A percentile compares a stretch with the other conserved stretches of the same genome.
Evolutionary conservation across 2,888 invertebrate species (phyloP).

Genomic region (Nemotelus nigrinus): DNA sequence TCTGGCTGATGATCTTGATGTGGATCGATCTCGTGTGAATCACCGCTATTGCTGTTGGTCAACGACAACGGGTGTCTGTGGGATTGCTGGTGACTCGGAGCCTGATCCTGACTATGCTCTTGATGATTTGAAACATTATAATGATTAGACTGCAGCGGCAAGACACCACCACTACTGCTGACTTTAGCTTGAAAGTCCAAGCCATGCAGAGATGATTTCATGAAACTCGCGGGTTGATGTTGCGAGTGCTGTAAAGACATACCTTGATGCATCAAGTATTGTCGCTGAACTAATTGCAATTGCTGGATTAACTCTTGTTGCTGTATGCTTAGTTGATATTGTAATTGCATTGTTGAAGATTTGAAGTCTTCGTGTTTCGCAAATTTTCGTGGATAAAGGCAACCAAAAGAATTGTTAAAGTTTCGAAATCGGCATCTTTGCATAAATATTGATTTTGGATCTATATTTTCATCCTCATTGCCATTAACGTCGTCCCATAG

Average conservation of each 20-base stretch:
- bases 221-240: conserved; percentile 50
- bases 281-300: conserved; percentile 57
- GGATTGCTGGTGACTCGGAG: neutral
- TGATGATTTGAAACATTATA: conserved; percentile 2
- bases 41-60: neutral
- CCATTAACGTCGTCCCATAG: neutral
- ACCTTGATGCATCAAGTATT: conserved; percentile 58
- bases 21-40: neutral
- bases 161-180: conserved; percentile 48
- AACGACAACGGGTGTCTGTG: conserved; percentile 2
- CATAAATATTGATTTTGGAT: neutral
- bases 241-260: conserved; percentile 52
- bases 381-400: neutral
- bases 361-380: conserved; percentile 43
- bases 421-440: neutral
- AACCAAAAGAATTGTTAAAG: neutral
- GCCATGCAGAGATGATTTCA: conserved; percentile 53
- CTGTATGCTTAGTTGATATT: conserved; percentile 57
- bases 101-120: neutral
- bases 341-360: conserved; percentile 56
- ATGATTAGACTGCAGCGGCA: conserved; percentile 46
- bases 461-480: neutral
- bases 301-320: conserved; percentile 59
- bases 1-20: neutral
- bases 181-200: conserved; percentile 54